Evolutionary conservation across 2,113 vertebrate genomes (phyloP), one percentile per base, ranked within the genome.

Genomic region (Strigops habroptila): DNA sequence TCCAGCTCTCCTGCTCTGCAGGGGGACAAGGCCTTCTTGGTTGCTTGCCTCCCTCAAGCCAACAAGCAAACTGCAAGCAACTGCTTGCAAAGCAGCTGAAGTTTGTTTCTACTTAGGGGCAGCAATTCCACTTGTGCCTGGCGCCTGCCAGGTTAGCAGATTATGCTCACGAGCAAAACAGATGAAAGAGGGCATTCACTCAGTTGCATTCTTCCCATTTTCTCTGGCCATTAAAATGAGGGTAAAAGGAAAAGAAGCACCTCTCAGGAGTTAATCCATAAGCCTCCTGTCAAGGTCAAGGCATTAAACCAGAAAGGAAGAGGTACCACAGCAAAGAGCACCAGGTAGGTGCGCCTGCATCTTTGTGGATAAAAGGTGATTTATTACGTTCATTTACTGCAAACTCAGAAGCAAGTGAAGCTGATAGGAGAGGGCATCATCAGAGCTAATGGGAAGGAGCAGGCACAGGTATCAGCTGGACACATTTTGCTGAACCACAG

Each of bases 131-230:
- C 82, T 53, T 21, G 4, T 74, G 88, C 91, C 90, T 86, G 71
- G 39, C 2, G 81, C 90, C 77, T 96, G 95, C 96, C 96, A 93
- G 92, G 91, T 93, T 59, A 83, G 63, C 71, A 87, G 96, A 93
- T 95, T 95, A 96, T 53, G 81, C 43, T 79, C 69, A 70, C 80
- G 57, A 86, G 21, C 57, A 79, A 14, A 68, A 35, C 44, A 46
- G 60, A 95, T 68, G 75, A 84, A 93, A 93, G 87, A 82, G 46
- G 89, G 63, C 93, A 88, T 97, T 97, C 91, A 96, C 73, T 73
- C 49, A 27, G 85, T 95, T 92, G 62, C 94, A 96, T 97, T 97
- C 93, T 88, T 96, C 65, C 77, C 57, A 27, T 88, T 90, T 91
- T 73, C 87, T 49, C 71, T 12, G 16, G 28, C 35, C 41, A 37